These are phyloP conservation scores for Glareola pratincola DNA, from an alignment of 2,113 vertebrate species.

Conservation along the genomic window DNA sequence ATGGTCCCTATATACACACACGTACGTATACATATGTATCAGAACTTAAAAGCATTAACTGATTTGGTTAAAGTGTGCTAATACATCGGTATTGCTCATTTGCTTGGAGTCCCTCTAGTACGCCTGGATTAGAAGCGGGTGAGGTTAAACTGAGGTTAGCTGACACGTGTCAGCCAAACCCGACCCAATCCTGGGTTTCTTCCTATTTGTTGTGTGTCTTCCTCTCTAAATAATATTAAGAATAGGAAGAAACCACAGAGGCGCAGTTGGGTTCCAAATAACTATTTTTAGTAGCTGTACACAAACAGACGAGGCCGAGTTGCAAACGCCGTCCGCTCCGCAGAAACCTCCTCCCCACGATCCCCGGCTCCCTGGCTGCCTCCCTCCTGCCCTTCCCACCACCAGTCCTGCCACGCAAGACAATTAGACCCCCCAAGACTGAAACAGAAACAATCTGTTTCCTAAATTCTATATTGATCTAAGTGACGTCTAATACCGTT, in stretches of 20 bases:
- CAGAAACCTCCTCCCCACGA: fast-evolving
- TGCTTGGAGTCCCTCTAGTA: background rate
- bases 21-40: fast-evolving
- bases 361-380: background rate
- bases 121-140: background rate
- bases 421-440: background rate
- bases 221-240: slow-evolving; percentile 19
- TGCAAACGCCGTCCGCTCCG: fast-evolving
- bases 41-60: background rate
- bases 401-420: background rate
- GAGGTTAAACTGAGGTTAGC: slow-evolving; percentile 40
- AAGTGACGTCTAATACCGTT: background rate
- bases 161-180: background rate
- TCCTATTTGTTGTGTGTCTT: background rate
- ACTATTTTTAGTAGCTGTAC: background rate
- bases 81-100: background rate
- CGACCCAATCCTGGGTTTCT: background rate
- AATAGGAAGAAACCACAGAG: slow-evolving; percentile 11
- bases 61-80: background rate
- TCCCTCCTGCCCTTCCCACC: background rate
- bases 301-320: background rate
- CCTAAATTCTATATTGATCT: background rate
- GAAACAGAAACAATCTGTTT: background rate
- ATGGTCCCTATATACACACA: background rate
- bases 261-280: background rate